Conservation (phyloP, 53 echinoderm and acorn worm species). For the Glandiceps talaboti region DNA sequence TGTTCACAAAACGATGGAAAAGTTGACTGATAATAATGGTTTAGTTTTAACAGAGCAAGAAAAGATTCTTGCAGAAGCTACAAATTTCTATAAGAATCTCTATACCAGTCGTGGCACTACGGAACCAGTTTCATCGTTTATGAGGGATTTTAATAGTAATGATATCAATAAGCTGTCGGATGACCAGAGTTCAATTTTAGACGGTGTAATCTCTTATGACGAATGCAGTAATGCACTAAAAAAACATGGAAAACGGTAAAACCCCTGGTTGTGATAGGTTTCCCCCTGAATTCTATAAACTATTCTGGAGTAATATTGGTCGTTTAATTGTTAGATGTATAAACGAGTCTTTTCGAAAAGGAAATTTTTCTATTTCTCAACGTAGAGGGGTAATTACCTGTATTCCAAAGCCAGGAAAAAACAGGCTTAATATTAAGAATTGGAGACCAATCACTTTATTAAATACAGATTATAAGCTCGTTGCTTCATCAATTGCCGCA, state of each 20-base stretch:
- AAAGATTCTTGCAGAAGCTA: background rate
- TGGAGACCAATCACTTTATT: too few relatives aligned
- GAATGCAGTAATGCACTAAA: slow-evolving; percentile 8
- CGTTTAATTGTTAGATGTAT: background rate
- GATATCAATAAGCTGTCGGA: background rate
- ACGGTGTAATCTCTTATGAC: background rate
- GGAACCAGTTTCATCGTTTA: background rate
- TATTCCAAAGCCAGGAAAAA: too few relatives aligned
- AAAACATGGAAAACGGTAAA: too few relatives aligned
- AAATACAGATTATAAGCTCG: too few relatives aligned
- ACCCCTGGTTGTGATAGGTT: slow-evolving; percentile 33
- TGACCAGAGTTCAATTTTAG: background rate
- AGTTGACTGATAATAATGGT: background rate
- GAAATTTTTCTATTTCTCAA: too few relatives aligned
- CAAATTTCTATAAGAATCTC: background rate
- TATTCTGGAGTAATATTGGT: slow-evolving; percentile 16
- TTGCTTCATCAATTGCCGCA: too few relatives aligned
- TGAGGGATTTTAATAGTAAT: background rate
- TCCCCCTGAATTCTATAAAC: slow-evolving; percentile 31
- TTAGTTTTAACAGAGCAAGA: background rate
- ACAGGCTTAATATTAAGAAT: too few relatives aligned
- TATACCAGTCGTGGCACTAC: background rate
- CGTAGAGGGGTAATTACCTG: too few relatives aligned
- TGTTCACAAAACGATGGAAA: background rate
- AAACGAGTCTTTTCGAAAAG: slow-evolving; percentile 8